A percentile compares a stretch with the other conserved stretches of the same genome.
phyloP scores from a whole-genome alignment of 2,888 invertebrate species.

The Byasa hedistus region DNA sequence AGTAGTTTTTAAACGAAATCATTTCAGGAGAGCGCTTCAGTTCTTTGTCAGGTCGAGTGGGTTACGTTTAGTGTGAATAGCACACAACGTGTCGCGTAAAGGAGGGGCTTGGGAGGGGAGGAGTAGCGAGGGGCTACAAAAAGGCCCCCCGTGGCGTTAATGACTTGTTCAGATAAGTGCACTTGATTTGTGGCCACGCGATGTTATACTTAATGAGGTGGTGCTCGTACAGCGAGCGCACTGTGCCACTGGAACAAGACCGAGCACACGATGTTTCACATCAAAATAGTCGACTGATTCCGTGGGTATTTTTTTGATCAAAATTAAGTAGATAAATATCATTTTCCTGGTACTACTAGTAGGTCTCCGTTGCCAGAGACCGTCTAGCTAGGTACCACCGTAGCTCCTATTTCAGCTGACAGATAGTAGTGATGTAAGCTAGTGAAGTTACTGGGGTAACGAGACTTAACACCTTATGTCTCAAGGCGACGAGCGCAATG shows the following conservation, averaged over 20 bases:
- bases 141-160: constrained; percentile 31
- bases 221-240: constrained; percentile 16
- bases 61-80: constrained; percentile 22
- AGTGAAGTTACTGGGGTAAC: too few relatives aligned
- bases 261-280: constrained; percentile 9
- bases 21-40: neutral
- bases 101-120: too few relatives aligned
- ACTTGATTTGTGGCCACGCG: constrained; percentile 35
- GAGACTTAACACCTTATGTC: too few relatives aligned
- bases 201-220: constrained; percentile 30
- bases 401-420: too few relatives aligned
- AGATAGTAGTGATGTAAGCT: too few relatives aligned
- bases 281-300: neutral
- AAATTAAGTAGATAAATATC: too few relatives aligned
- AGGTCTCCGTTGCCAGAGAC: too few relatives aligned
- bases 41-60: constrained; percentile 13
- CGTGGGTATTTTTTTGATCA: too few relatives aligned
- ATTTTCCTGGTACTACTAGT: too few relatives aligned
- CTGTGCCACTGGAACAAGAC: constrained; percentile 14
- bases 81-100: constrained; percentile 10
- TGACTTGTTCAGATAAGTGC: constrained; percentile 34
- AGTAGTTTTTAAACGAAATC: too few relatives aligned
- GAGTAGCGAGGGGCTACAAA: constrained; percentile 14
- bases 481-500: too few relatives aligned
- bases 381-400: too few relatives aligned